Evolutionary conservation across 2,113 vertebrate genomes (phyloP).

Genomic region (Plestiodon gilberti): DNA sequence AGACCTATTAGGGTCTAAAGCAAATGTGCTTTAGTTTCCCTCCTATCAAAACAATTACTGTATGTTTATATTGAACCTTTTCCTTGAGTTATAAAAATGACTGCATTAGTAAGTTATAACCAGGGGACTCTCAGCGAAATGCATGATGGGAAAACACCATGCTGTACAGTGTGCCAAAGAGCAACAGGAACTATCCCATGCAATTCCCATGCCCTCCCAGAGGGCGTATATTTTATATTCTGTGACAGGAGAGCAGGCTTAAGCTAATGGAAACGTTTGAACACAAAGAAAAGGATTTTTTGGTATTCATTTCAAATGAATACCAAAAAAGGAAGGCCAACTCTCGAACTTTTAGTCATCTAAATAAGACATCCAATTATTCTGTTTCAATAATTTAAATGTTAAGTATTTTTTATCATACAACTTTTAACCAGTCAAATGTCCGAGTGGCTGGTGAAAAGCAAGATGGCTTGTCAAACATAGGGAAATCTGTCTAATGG

Average conservation of each 20-base stretch:
- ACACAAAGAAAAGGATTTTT: neutral
- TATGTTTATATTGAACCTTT: neutral
- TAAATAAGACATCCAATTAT: neutral
- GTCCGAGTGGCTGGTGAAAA: neutral
- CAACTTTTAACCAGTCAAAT: neutral
- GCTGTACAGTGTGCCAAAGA: conserved; percentile 19
- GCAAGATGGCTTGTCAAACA: neutral
- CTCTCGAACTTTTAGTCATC: neutral
- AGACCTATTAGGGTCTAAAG: neutral
- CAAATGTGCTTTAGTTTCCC: no score
- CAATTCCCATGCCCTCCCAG: conserved; percentile 19
- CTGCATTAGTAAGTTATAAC: neutral
- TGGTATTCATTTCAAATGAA: neutral
- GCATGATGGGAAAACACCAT: neutral
- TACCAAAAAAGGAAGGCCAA: neutral
- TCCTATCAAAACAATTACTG: neutral
- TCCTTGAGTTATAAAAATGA: neutral
- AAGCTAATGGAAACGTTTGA: conserved; percentile 17
- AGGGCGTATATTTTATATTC: neutral
- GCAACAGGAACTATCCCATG: neutral
- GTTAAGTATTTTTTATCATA: neutral
- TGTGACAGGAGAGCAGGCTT: neutral
- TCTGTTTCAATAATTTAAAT: neutral
- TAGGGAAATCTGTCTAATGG: neutral
- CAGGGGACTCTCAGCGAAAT: neutral